Evolutionary conservation across 2,888 invertebrate species (phyloP), one percentile per base, ranked within the genome.

Genomic region (Nomada hirtipes): DNA sequence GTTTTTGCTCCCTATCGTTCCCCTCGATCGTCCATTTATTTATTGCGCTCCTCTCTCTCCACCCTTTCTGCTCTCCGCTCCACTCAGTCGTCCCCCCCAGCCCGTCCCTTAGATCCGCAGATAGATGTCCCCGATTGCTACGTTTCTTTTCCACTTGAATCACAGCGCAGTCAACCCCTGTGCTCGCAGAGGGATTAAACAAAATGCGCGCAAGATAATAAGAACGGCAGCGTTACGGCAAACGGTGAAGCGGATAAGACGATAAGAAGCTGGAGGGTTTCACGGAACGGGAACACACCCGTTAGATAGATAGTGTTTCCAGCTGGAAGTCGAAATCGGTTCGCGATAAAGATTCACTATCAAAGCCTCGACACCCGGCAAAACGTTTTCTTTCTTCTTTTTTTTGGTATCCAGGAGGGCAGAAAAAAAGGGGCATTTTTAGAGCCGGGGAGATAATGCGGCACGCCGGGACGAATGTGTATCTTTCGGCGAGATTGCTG

Each of bases 401-500:
- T 29, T 57, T 63, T 83, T 78, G 74, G 78, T 78, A 68, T 64
- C 64, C 0, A 7, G 29, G 7, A 44, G 26, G 4, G 10, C 53
- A 42, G 36, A 53, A 42, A 52, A 59, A 44, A 26, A 20, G 61
- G 52, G 57, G 26, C 47, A 59, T 26, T 63, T 47, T 44, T 13
- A 61, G 42, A 44, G 42, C 29, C 20, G 53, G 47, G 59, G 69
- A 76, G 65, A 60, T 80, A 83, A 81, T 82, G 73, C 59, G 53
- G 50, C 47, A 13, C 53, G 55, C 59, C n/a, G 52, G 63, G 72
- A 86, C 72, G 80, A 80, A 77, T 82, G 84, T 81, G 82, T 80
- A 86, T 87, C 89, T 87, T 87, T 87, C 78, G 67, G 81, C 83
- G 78, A 83, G 83, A 89, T 88, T 87, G 86, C 87, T 72, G 79